Percentiles rank a stretch among this genome's conserved stretches.
Evolutionary conservation across 2,888 invertebrate species (phyloP).

Genomic region (Dynastes grantii): DNA sequence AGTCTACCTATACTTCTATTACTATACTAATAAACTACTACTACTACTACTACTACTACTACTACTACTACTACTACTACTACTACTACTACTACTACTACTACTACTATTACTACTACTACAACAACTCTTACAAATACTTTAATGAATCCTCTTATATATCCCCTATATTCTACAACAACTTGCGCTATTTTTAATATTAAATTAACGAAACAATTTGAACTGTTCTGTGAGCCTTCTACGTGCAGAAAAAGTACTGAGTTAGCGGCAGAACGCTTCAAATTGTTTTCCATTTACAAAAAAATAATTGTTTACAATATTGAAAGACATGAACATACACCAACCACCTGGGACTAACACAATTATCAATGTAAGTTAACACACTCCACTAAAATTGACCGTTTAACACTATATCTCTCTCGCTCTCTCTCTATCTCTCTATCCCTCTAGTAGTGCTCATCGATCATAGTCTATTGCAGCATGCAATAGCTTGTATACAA

Average conservation of each 20-base stretch:
- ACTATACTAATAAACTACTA: conserved; percentile 51
- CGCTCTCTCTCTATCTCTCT: conserved; percentile 50
- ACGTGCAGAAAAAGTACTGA: not conserved
- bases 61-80: conserved; percentile 48
- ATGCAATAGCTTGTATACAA: conserved; percentile 50
- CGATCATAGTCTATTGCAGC: conserved; percentile 50
- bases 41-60: conserved; percentile 46
- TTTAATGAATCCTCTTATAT: conserved; percentile 36
- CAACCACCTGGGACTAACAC: conserved; percentile 66
- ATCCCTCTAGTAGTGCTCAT: conserved; percentile 50
- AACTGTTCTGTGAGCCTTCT: conserved; percentile 9
- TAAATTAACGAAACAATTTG: conserved; percentile 23
- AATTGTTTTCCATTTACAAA: conserved; percentile 38
- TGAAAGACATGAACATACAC: conserved; percentile 64
- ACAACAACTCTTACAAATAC: conserved; percentile 48
- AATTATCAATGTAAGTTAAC: conserved; percentile 67
- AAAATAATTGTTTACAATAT: conserved; percentile 60
- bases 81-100: conserved; percentile 48
- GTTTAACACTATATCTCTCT: conserved; percentile 54
- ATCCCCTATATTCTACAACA: conserved; percentile 32
- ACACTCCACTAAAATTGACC: conserved; percentile 62
- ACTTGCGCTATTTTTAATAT: conserved; percentile 37
- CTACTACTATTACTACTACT: conserved; percentile 48
- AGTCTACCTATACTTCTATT: conserved; percentile 52
- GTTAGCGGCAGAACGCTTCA: conserved; percentile 26